Evolutionary conservation across 2,797 vertebrate genomes (phyloP).

Genomic region (Sphaeramia orbicularis): DNA sequence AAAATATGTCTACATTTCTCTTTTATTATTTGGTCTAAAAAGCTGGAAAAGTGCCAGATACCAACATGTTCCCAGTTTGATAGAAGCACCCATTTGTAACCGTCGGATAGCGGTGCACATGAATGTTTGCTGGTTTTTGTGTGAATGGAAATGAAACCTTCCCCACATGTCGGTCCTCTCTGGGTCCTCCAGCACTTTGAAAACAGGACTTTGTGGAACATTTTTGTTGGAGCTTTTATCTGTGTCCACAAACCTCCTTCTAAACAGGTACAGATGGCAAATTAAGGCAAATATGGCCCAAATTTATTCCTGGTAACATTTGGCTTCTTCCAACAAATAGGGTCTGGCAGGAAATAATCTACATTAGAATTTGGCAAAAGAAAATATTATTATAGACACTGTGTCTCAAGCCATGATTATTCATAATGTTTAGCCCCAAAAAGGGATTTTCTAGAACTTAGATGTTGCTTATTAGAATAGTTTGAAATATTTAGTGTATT

Average conservation of each 20-base stretch:
- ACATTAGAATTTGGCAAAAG: slow-evolving; percentile 31
- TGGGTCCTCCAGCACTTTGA: slow-evolving; percentile 56
- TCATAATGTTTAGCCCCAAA: no score
- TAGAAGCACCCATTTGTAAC: no score
- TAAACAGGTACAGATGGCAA: slow-evolving; percentile 75
- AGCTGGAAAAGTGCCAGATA: no score
- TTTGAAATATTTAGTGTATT: no score
- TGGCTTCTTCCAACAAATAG: slow-evolving; percentile 41
- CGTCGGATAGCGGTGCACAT: not conserved
- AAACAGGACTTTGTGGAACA: slow-evolving; percentile 61
- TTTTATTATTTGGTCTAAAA: no score
- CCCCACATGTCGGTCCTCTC: slow-evolving; percentile 50
- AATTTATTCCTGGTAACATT: slow-evolving; percentile 58
- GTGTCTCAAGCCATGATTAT: slow-evolving; percentile 12
- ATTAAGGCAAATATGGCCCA: slow-evolving; percentile 62
- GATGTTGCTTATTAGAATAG: no score
- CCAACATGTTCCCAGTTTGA: no score
- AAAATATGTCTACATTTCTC: no score
- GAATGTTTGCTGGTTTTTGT: slow-evolving; percentile 40
- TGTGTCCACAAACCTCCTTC: slow-evolving; percentile 48
- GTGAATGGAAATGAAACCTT: slow-evolving; percentile 40
- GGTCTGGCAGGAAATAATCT: slow-evolving; percentile 44
- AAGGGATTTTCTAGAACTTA: no score
- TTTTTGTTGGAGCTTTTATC: slow-evolving; percentile 60
- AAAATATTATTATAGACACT: slow-evolving; percentile 30